Evolutionary conservation across 2,113 vertebrate genomes (phyloP).

Genomic region (Melospiza melodia): DNA sequence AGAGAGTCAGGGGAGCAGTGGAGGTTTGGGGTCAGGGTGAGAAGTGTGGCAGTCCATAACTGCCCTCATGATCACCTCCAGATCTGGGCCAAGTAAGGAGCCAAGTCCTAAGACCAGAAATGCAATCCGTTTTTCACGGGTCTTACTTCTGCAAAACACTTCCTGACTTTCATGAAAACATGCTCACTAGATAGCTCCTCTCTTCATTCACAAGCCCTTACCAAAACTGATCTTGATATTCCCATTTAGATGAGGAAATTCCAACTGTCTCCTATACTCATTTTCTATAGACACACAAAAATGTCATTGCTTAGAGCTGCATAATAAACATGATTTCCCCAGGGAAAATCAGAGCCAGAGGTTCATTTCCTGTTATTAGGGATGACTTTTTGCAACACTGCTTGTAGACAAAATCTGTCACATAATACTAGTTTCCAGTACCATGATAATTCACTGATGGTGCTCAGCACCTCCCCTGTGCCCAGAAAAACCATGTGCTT

Average conservation of each 20-base stretch:
- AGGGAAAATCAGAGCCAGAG: neutral
- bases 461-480: neutral
- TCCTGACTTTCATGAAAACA: neutral
- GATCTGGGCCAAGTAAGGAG: neutral
- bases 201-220: neutral
- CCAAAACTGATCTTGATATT: neutral
- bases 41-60: neutral
- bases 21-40: neutral
- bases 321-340: neutral
- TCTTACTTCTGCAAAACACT: neutral
- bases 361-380: neutral
- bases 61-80: neutral
- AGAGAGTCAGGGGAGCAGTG: neutral
- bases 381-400: neutral
- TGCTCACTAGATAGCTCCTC: neutral
- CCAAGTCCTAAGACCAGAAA: neutral
- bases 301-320: neutral
- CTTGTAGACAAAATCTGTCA: neutral
- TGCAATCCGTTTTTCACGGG: neutral
- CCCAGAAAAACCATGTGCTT: neutral
- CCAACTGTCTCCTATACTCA: neutral
- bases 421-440: neutral
- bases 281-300: neutral
- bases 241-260: neutral
- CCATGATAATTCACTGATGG: neutral